Base-by-base conservation (phyloP, 2,888 invertebrate genomes). In the Hofmannophila pseudospretella region DNA sequence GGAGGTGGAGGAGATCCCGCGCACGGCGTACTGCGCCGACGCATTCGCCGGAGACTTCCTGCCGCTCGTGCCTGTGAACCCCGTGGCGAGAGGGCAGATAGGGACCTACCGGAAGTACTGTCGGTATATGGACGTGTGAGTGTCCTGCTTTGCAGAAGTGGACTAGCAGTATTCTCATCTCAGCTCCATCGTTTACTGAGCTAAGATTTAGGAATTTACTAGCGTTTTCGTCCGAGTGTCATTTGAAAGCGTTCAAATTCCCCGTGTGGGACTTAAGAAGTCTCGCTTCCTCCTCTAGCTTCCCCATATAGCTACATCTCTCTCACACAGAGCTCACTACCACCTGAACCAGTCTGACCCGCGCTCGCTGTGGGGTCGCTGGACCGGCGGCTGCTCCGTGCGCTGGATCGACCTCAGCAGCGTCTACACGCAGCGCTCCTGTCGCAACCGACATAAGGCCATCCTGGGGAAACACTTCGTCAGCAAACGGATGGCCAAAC, bases 351-450 rank as follows among this genome's bases (percentile, higher is more conserved):
- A 20, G 0, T 38, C 56, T 0, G 55, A 55, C 23, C 66, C 69
- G 0, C 60, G 66, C 0, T 54, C 66, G 1, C 42, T 78, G 23
- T 76, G 63, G 54, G 81, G 82, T 0, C 60, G 68, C 0, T 82
- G 73, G 67, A 71, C 78, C 0, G 81, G 79, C 2, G 82, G 82
- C 4, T 82, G 81, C 37, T 58, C 72, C 0, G 74, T 79, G 34
- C 63, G 81, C 0, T 81, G 74, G 73, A 58, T 68, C 0, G 81
- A 82, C 51, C 48, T 80, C 4, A 68, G 59, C 33, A 65, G 67
- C 0, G 44, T 77, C 1, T 82, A 77, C 66, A 79, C 79, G 1
- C 81, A 82, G 58, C 54, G 82, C 4, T 51, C 66, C 0, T 82
- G 80, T 43, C 55, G 81, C 5, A 70, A 63, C 51, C 45, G 52